Evolutionary conservation across 2,888 invertebrate genomes (phyloP), one percentile per base, ranked within the genome.

Genomic region (Polyommatus icarus): DNA sequence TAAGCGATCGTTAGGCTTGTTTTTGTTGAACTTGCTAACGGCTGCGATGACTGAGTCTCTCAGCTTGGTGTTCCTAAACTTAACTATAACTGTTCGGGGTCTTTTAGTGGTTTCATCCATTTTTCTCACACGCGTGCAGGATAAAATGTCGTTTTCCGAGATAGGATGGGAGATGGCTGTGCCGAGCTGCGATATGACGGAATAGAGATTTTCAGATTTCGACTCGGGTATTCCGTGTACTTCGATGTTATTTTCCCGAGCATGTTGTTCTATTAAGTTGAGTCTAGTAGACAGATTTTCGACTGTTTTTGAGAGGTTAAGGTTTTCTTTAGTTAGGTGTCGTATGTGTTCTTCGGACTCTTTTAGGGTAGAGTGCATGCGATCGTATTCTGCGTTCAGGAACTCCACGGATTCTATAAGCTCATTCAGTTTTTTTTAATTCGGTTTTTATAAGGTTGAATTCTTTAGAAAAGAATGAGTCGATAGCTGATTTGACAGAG

Each of bases 1-100:
- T 1, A 82, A 59, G 71, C 80, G 81, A n/a, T 80, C 79, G 0
- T 77, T 61, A 1, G 73, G 18, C 24, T 81, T 81, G 40, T 36
- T 36, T 36, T 36, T 36, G 36, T 36, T 36, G 36, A 36, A 36
- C 36, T 36, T 36, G 36, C 36, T 36, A 36, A 36, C 36, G 36
- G 36, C 36, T 6, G 36, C 36, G 6, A 36, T 36, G 36, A 36
- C 36, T 36, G 36, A 36, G 36, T 36, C 36, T 36, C 36, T 36
- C 36, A 36, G 36, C 36, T 36, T 36, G 36, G 36, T 36, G 36
- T 36, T 36, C 36, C 6, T 36, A 36, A 36, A 36, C 36, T 36
- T 36, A 36, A 36, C 36, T 36, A 36, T 36, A 36, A 36, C 36
- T 36, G 36, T 36, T 36, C 36, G 36, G 36, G 36, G 36, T 36